These are phyloP conservation scores for Beroe forskalii DNA, from an alignment of 37 sponge, comb jelly and placozoan genomes.

Conservation along the genomic window DNA sequence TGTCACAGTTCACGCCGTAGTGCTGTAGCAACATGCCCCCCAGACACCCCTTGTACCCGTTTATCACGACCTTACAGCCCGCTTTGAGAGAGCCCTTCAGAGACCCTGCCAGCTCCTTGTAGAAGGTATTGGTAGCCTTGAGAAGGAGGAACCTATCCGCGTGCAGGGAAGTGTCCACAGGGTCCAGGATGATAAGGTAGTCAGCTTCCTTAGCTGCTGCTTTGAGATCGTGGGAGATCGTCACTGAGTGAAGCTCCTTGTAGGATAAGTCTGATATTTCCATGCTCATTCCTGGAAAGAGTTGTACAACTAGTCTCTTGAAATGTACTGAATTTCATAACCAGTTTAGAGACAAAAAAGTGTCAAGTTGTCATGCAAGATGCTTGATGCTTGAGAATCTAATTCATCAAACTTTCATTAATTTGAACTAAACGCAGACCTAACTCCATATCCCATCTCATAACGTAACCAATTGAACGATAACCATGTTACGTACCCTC, in stretches of 20 bases:
- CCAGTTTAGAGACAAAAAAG: too few relatives aligned
- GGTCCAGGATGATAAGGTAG: slow-evolving; percentile 24
- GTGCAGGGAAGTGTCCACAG: background rate
- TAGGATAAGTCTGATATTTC: slow-evolving; percentile 19
- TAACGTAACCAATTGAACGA: too few relatives aligned
- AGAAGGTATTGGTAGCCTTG: background rate
- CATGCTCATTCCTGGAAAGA: slow-evolving; percentile 35
- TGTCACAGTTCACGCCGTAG: slow-evolving; percentile 27
- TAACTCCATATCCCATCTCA: too few relatives aligned
- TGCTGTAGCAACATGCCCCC: slow-evolving; percentile 46
- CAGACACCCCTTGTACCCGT: slow-evolving; percentile 4
- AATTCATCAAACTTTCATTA: too few relatives aligned
- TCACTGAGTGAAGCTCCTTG: background rate
- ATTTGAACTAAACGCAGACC: too few relatives aligned
- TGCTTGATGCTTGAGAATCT: too few relatives aligned
- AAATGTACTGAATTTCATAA: too few relatives aligned
- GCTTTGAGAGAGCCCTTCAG: slow-evolving; percentile 13
- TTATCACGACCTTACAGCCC: slow-evolving; percentile 3
- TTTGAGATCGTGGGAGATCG: background rate
- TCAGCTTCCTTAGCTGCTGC: background rate
- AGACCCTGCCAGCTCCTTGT: background rate
- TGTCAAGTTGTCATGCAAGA: too few relatives aligned
- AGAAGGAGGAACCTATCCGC: slow-evolving; percentile 25
- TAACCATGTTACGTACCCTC: too few relatives aligned
- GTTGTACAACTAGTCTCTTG: too few relatives aligned